Percentiles rank a stretch among this genome's conserved stretches.
These are phyloP conservation scores for Pandemis corylana DNA, from an alignment of 2,888 invertebrate genomes.

Conservation along the genomic window DNA sequence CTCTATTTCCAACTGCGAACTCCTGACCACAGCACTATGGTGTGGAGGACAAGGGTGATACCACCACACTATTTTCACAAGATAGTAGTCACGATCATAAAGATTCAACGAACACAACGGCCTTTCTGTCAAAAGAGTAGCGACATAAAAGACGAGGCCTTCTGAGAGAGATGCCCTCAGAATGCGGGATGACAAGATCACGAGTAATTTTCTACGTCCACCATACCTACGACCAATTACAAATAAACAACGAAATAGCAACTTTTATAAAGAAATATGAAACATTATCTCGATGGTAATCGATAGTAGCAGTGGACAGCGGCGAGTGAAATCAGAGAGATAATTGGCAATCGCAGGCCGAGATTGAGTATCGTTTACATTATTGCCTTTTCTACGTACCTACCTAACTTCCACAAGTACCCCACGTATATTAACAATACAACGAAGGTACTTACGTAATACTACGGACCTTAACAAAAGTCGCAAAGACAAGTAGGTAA, in stretches of 20 bases:
- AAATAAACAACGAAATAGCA: neutral
- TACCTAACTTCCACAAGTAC: constrained; percentile 29
- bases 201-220: neutral
- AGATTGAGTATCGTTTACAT: constrained; percentile 71
- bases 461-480: too few relatives aligned
- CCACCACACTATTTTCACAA: too few relatives aligned
- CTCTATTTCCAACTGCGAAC: too few relatives aligned
- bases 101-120: too few relatives aligned
- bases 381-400: constrained; percentile 44
- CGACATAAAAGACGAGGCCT: too few relatives aligned
- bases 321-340: constrained; percentile 69
- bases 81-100: too few relatives aligned
- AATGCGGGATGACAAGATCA: neutral
- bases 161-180: neutral
- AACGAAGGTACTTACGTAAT: neutral
- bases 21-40: too few relatives aligned
- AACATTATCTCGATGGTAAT: constrained; percentile 19
- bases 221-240: neutral
- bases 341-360: constrained; percentile 78
- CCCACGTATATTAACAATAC: neutral
- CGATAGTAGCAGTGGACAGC: constrained; percentile 50
- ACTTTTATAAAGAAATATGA: constrained; percentile 4
- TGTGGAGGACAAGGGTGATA: too few relatives aligned
- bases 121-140: too few relatives aligned
- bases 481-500: neutral